Percentiles rank a stretch among this genome's conserved stretches.
These are phyloP conservation scores for Drosophila erecta DNA, from an alignment of 1,140 invertebrate genomes.

Conservation along the genomic window DNA sequence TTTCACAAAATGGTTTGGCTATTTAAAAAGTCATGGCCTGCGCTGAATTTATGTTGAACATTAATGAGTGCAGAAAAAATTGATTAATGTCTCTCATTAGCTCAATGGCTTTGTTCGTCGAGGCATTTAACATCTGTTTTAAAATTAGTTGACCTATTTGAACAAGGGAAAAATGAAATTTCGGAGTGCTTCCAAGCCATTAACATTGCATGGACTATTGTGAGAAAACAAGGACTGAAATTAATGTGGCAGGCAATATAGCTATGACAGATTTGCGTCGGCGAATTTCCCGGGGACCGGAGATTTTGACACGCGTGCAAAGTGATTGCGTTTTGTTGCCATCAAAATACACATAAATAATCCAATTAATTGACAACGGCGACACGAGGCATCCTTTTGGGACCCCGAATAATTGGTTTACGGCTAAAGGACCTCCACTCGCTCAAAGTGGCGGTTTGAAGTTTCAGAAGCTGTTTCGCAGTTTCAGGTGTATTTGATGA, in stretches of 20 bases:
- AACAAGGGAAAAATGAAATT: constrained; percentile 1
- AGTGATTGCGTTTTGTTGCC: constrained; percentile 62
- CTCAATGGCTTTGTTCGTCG: constrained; percentile 28
- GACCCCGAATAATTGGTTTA: constrained; percentile 68
- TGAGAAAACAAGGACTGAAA: not conserved
- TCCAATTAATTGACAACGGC: constrained; percentile 76
- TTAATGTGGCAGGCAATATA: constrained; percentile 4
- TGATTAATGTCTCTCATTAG: constrained; percentile 41
- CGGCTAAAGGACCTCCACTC: constrained; percentile 26
- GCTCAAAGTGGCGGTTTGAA: constrained; percentile 60
- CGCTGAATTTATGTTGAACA: not conserved
- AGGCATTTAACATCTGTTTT: constrained; percentile 35
- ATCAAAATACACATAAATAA: constrained; percentile 74
- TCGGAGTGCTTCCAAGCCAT: not conserved
- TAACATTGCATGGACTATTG: constrained; percentile 9
- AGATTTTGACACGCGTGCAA: constrained; percentile 41
- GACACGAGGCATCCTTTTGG: constrained; percentile 60
- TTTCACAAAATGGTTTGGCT: not conserved
- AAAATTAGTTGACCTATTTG: constrained; percentile 21
- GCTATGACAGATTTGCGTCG: not conserved
- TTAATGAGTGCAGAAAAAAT: constrained; percentile 30
- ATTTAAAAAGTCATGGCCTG: constrained; percentile 19
- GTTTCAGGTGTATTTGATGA: constrained; percentile 23
- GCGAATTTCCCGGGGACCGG: constrained; percentile 3
- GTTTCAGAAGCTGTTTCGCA: constrained; percentile 42